Evolutionary conservation across 2,113 vertebrate species (phyloP).

Genomic region (Scomber colias): DNA sequence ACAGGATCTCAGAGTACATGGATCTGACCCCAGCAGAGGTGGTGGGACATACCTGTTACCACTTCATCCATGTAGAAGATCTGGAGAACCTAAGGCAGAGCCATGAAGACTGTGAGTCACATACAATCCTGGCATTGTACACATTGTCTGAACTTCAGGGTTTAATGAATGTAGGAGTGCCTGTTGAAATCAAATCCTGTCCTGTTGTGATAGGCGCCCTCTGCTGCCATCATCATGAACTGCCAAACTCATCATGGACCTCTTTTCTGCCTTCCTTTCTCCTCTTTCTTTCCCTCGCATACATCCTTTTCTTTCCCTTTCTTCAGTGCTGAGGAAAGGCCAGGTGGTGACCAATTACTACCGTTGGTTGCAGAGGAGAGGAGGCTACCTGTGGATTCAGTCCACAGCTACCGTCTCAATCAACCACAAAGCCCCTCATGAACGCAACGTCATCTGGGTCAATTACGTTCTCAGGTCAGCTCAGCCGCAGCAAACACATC

Average conservation of each 20-base stretch:
- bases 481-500: background rate
- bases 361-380: slow-evolving; percentile 91
- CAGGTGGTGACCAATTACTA: slow-evolving; percentile 93
- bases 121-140: background rate
- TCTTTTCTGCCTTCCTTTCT: background rate
- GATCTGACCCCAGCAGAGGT: slow-evolving; percentile 91
- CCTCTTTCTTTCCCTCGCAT: background rate
- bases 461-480: slow-evolving; percentile 92
- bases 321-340: slow-evolving; percentile 91
- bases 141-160: slow-evolving; percentile 9
- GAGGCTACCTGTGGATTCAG: slow-evolving; percentile 93
- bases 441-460: slow-evolving; percentile 94
- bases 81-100: slow-evolving; percentile 89
- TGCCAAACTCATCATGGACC: slow-evolving; percentile 16
- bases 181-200: slow-evolving; percentile 25
- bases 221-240: slow-evolving; percentile 69
- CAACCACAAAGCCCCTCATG: slow-evolving; percentile 91
- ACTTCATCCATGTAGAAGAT: slow-evolving; percentile 92
- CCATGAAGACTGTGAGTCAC: slow-evolving; percentile 90
- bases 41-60: slow-evolving; percentile 92
- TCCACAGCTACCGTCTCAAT: slow-evolving; percentile 92
- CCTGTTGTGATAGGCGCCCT: slow-evolving; percentile 70
- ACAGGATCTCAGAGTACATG: slow-evolving; percentile 93
- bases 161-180: slow-evolving; percentile 9
- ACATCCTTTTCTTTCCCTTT: background rate